These are phyloP conservation scores for Calosoma granatense DNA, from an alignment of 1,140 invertebrate genomes.

Conservation along the genomic window DNA sequence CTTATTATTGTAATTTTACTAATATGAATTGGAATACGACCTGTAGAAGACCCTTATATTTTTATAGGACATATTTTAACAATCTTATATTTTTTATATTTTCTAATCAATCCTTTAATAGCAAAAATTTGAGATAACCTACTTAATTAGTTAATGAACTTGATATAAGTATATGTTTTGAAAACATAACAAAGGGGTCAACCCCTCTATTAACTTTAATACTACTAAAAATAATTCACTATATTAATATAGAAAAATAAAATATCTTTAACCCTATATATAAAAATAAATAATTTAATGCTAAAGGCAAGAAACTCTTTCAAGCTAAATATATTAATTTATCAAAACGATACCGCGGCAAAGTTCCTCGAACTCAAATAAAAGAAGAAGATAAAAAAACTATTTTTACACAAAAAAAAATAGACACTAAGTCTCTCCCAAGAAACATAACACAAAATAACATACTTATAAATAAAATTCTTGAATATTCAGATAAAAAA, in stretches of 20 bases:
- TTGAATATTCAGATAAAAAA: constrained; percentile 60
- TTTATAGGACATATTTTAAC: constrained; percentile 46
- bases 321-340: constrained; percentile 48
- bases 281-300: constrained; percentile 42
- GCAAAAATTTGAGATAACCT: constrained; percentile 41
- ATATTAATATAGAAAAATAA: constrained; percentile 28
- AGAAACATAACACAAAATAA: constrained; percentile 44
- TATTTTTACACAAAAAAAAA: constrained; percentile 41
- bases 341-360: constrained; percentile 49
- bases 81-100: constrained; percentile 46
- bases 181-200: constrained; percentile 48
- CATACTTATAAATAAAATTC: constrained; percentile 55
- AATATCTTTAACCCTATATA: constrained; percentile 31
- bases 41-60: constrained; percentile 51
- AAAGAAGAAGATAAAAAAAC: constrained; percentile 42
- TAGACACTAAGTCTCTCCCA: constrained; percentile 31
- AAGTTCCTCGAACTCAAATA: constrained; percentile 45
- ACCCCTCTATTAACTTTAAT: constrained; percentile 43
- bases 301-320: constrained; percentile 41
- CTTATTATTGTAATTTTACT: constrained; percentile 43
- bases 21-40: constrained; percentile 54
- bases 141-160: constrained; percentile 44
- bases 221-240: constrained; percentile 35
- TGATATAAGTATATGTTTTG: constrained; percentile 51
- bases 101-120: constrained; percentile 38